A percentile compares a stretch with the other conserved stretches of the same genome.
phyloP scores from a whole-genome alignment of 1,140 invertebrate genomes.

The Heterodera schachtii region DNA sequence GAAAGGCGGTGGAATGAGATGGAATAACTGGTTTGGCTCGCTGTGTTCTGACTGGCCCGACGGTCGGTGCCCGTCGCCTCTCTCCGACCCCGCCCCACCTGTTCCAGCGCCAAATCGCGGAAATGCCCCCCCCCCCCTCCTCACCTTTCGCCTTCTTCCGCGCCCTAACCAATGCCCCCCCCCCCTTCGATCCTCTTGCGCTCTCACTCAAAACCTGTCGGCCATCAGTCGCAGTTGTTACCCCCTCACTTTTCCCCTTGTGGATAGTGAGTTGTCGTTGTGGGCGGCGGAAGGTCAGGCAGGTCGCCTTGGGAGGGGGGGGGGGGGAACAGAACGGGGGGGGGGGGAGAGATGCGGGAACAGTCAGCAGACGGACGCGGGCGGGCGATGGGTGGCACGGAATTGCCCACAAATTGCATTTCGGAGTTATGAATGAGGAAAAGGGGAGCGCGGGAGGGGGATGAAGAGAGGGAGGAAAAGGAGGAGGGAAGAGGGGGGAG shows the following conservation, averaged over 20 bases:
- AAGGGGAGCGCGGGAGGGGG: neutral
- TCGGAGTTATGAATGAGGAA: neutral
- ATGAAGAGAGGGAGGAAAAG: no score
- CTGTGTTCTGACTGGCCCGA: neutral
- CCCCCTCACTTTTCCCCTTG: neutral
- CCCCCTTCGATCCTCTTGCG: neutral
- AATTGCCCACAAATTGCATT: neutral
- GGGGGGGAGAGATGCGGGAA: neutral
- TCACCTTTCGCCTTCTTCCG: neutral
- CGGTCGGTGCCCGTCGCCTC: neutral
- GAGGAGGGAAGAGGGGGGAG: no score
- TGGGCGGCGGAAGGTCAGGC: neutral
- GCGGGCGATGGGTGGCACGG: neutral
- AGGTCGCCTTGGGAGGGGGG: neutral
- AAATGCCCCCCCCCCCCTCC: neutral
- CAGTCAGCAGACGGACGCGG: neutral
- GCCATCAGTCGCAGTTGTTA: neutral
- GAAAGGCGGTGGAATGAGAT: slow-evolving; percentile 1
- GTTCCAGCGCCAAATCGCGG: slow-evolving; percentile 21
- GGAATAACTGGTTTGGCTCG: slow-evolving; percentile 3
- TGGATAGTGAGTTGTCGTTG: neutral
- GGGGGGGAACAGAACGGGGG: neutral
- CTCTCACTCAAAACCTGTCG: slow-evolving; percentile 2
- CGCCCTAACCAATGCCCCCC: neutral
- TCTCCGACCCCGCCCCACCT: neutral